Evolutionary conservation across 2,888 invertebrate genomes (phyloP).

Genomic region (Syrista parreyssii): DNA sequence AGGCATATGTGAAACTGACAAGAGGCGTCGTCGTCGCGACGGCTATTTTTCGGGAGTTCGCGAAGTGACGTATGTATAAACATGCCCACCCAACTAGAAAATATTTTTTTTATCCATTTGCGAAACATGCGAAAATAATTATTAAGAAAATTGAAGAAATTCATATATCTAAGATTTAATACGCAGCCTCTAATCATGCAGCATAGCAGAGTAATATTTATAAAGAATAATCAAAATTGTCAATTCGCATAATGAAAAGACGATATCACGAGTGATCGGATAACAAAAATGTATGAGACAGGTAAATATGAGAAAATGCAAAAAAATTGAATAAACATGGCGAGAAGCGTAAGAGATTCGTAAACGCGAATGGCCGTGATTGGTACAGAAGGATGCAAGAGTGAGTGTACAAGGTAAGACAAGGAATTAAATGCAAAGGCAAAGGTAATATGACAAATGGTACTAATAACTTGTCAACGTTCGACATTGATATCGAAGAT

Average conservation of each 20-base stretch:
- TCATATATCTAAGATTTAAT: not conserved
- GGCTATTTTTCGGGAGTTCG: not conserved
- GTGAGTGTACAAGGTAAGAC: not conserved
- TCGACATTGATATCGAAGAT: not conserved
- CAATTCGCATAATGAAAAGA: not conserved
- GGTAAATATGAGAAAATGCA: not conserved
- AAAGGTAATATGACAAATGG: not conserved
- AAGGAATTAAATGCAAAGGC: not conserved
- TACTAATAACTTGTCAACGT: not conserved
- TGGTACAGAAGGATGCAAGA: not conserved
- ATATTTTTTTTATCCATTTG: not conserved
- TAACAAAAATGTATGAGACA: not conserved
- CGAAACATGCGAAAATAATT: not conserved
- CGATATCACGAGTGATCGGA: not conserved
- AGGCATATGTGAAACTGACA: not conserved
- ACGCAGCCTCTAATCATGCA: not conserved
- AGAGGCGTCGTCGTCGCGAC: not conserved
- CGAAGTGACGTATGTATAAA: conserved; percentile 10
- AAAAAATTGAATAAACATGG: not conserved
- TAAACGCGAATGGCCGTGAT: not conserved
- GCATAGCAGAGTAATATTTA: not conserved
- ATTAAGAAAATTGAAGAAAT: not conserved
- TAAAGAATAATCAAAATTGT: too few species aligned
- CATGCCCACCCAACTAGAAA: conserved; percentile 16
- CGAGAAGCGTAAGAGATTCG: not conserved